Evolutionary conservation across 2,113 vertebrate species (phyloP), one percentile per base, ranked within the genome.

Genomic region (Cebidichthys violaceus): DNA sequence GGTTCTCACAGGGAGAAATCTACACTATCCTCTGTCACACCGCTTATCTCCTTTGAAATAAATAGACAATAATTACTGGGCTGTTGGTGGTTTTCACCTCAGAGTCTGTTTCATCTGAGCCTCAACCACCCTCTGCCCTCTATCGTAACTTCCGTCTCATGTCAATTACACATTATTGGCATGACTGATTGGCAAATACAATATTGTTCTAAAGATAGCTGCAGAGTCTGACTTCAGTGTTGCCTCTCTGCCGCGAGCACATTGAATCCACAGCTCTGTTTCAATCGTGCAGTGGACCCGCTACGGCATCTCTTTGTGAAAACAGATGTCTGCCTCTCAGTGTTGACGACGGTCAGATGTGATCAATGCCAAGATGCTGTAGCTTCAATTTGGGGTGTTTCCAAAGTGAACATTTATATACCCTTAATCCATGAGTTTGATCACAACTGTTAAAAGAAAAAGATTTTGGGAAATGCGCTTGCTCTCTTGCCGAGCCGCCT

Each of bases 31-130:
- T 54, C 71, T 75, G 54, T 74, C 66, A 62, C 37, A 72, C 54
- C 24, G 18, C 81, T 77, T 85, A 83, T 75, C 81, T 82, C 52
- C 61, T 78, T 79, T 82, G 65, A 88, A 81, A 88, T 84, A 73
- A 89, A 90, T 47, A 52, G 66, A 67, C 80, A 66, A 41, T 72
- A 91, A 87, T 86, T 83, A 75, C 59, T 18, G 33, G 62, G 83
- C 67, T 64, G 67, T 81, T 70, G 60, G 83, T 41, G 80, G 75
- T 84, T 88, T 88, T 82, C 73, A 66, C 82, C 73, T 89, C 85
- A 61, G 39, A 75, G 1, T 37, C 72, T 22, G 50, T 83, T 82
- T 75, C 41, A 61, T 78, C 64, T 9, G n/a, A 72, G 27, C 41
- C 43, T 50, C 29, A 24, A 31, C n/a, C 47, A 35, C 66, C 59